Conservation (phyloP, 1,140 invertebrate genomes). For the Lepidurus apus region DNA sequence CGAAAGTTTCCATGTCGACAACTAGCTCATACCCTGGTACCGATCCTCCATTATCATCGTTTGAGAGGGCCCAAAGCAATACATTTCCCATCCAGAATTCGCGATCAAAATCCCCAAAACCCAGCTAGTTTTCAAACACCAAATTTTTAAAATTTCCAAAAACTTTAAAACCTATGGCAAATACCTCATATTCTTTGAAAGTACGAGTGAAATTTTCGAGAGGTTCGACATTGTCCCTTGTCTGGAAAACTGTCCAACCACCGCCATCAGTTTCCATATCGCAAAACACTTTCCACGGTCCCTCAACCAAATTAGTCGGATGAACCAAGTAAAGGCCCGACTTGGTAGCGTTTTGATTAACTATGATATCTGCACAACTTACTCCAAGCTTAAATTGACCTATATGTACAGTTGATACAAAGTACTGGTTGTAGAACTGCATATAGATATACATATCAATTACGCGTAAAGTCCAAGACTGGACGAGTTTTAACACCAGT, state of each 20-base stretch:
- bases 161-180: not conserved
- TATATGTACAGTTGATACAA: not conserved
- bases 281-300: slow-evolving; percentile 59
- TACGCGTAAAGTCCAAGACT: not conserved
- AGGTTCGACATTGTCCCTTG: slow-evolving; percentile 58
- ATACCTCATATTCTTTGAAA: not conserved
- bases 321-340: not conserved
- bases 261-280: slow-evolving; percentile 51
- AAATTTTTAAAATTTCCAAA: not conserved
- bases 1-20: not conserved
- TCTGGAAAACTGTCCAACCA: slow-evolving; percentile 78
- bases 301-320: not conserved
- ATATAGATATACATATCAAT: not conserved
- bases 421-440: not conserved
- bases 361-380: not conserved
- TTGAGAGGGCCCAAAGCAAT: not conserved
- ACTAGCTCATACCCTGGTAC: not conserved
- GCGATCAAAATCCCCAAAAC: not conserved
- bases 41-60: not conserved
- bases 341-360: not conserved
- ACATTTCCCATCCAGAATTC: not conserved
- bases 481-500: not conserved
- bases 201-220: not conserved
- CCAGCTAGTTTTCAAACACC: not conserved
- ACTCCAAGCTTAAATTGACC: not conserved